phyloP scores from a whole-genome alignment of 2,113 vertebrate genomes.

The Labrus mixtus region DNA sequence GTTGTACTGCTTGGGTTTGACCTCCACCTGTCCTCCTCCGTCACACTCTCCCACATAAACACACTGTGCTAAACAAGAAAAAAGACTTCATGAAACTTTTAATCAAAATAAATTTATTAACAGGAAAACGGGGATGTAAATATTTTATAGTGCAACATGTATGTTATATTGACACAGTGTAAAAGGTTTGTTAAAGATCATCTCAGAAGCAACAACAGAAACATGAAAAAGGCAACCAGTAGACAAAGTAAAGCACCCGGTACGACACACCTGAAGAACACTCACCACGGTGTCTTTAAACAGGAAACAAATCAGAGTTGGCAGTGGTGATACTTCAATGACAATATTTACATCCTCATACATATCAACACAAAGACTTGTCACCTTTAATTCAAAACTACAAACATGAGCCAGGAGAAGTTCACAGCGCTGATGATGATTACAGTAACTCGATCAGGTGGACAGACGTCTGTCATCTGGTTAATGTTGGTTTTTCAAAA shows the following conservation, averaged over 20 bases:
- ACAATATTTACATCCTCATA: constrained; percentile 9
- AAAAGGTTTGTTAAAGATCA: constrained; percentile 29
- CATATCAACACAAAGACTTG: constrained; percentile 7
- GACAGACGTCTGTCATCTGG: too few relatives aligned
- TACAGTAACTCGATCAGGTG: neutral
- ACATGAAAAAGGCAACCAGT: constrained; percentile 33
- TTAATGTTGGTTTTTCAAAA: too few relatives aligned
- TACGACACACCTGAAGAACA: constrained; percentile 5
- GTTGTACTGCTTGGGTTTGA: too few relatives aligned
- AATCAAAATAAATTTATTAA: constrained; percentile 72
- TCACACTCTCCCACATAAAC: too few relatives aligned
- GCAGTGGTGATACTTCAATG: constrained; percentile 58
- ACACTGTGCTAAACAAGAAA: neutral
- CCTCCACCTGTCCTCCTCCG: too few relatives aligned
- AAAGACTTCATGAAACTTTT: constrained; percentile 2
- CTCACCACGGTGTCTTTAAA: constrained; percentile 26
- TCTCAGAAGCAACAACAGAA: constrained; percentile 15
- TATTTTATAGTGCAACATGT: constrained; percentile 54
- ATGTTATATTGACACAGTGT: constrained; percentile 24
- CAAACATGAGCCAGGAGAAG: constrained; percentile 4
- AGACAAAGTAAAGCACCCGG: constrained; percentile 20
- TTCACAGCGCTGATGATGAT: constrained; percentile 2
- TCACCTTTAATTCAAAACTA: neutral
- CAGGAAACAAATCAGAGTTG: constrained; percentile 27
- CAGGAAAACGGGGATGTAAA: constrained; percentile 22